These are phyloP conservation scores for Panorpa germanica DNA, from an alignment of 2,888 invertebrate genomes.

Conservation along the genomic window DNA sequence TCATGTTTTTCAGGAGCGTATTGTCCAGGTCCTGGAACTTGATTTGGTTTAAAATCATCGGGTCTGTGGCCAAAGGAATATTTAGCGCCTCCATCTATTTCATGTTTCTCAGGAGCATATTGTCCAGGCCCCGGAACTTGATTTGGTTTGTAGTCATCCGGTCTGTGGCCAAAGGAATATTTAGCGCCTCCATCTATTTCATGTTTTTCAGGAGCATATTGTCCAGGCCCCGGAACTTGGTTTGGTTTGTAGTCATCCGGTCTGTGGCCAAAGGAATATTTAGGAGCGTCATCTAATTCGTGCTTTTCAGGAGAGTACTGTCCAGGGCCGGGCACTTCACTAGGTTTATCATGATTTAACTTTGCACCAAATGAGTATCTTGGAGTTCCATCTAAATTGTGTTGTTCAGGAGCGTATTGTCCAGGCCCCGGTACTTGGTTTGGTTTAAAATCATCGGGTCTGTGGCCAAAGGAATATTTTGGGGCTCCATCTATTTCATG, in stretches of 20 bases:
- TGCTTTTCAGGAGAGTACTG: constrained; percentile 34
- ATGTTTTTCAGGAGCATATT: constrained; percentile 35
- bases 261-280: constrained; percentile 37
- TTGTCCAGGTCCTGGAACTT: constrained; percentile 22
- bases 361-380: constrained; percentile 39
- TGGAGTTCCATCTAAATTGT: constrained; percentile 33
- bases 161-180: constrained; percentile 33
- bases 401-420: constrained; percentile 36
- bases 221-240: constrained; percentile 39
- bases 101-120: constrained; percentile 32
- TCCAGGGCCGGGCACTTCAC: constrained; percentile 30
- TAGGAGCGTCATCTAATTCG: constrained; percentile 21
- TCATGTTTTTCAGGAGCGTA: constrained; percentile 38
- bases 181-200: constrained; percentile 35
- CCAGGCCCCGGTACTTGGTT: constrained; percentile 41
- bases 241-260: constrained; percentile 28
- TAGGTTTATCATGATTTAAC: constrained; percentile 19
- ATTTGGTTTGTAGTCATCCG: constrained; percentile 19
- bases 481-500: constrained; percentile 29
- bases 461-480: constrained; percentile 36
- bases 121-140: constrained; percentile 31
- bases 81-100: constrained; percentile 29
- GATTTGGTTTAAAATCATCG: constrained; percentile 27
- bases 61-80: constrained; percentile 37
- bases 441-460: constrained; percentile 28